Evolutionary conservation across 1,140 invertebrate genomes (phyloP).

Genomic region (Venturia canescens): DNA sequence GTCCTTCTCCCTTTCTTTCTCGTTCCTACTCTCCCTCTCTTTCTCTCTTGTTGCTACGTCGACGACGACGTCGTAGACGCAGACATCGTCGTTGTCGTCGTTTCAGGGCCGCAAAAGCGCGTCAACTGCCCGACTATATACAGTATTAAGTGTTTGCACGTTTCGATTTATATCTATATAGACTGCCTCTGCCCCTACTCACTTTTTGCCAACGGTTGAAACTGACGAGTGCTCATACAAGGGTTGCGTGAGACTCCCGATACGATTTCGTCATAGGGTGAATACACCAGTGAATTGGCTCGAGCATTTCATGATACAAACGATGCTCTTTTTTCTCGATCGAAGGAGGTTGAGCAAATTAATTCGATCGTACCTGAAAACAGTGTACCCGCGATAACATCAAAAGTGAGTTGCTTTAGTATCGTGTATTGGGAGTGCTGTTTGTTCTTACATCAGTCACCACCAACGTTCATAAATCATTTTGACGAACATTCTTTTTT

Average conservation of each 20-base stretch:
- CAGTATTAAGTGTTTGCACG: neutral
- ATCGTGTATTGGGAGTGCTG: no score
- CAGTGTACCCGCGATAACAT: no score
- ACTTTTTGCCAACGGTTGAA: neutral
- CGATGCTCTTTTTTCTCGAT: neutral
- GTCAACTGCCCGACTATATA: conserved; percentile 24
- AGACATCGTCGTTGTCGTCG: conserved; percentile 20
- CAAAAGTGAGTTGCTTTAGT: no score
- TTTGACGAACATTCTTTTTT: no score
- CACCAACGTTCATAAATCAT: no score
- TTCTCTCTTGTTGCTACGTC: neutral
- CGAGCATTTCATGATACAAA: neutral
- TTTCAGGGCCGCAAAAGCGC: conserved; percentile 42
- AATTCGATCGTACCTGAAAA: no score
- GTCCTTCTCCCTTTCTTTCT: neutral
- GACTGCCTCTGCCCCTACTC: neutral
- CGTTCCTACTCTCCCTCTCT: neutral
- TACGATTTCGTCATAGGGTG: neutral
- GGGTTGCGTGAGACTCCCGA: neutral
- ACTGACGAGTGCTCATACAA: neutral
- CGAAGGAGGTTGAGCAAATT: neutral
- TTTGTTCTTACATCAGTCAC: no score
- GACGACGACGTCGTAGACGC: conserved; percentile 11
- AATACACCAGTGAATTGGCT: conserved; percentile 7
- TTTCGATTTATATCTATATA: neutral